phyloP scores from a whole-genome alignment of 2,797 vertebrate species.

The Meriones psammophilus region DNA sequence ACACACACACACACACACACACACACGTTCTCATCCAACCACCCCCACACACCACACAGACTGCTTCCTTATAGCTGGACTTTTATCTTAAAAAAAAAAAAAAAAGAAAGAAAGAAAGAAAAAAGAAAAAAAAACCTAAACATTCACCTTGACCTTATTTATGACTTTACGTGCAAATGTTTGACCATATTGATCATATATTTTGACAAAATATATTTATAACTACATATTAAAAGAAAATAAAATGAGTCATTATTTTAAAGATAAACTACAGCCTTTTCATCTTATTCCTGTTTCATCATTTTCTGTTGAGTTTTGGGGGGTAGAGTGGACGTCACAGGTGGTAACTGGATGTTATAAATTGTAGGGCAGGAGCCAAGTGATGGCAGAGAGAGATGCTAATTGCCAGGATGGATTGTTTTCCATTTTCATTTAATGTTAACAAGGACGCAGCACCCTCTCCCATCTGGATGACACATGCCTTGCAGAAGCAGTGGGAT shows the following conservation, averaged over 20 bases:
- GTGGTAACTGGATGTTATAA: conserved; percentile 35
- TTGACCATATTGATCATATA: conserved; percentile 99
- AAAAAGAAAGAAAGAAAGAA: background rate
- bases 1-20: conserved; percentile 47
- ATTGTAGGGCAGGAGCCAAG: conserved; percentile 50
- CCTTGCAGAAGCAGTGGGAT: conserved; percentile 65
- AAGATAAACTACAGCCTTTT: conserved; percentile 90
- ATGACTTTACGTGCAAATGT: conserved; percentile 99
- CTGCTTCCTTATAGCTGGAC: conserved; percentile 87
- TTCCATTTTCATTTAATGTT: conserved; percentile 71
- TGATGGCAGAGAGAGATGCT: conserved; percentile 46
- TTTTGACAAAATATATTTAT: conserved; percentile 99
- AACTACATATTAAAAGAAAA: conserved; percentile 98
- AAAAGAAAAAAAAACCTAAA: conserved; percentile 80
- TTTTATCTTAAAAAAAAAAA: conserved; percentile 82
- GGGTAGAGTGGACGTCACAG: background rate
- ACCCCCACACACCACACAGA: conserved; percentile 80
- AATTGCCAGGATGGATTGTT: conserved; percentile 68
- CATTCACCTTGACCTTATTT: conserved; percentile 97
- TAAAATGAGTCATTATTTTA: conserved; percentile 99
- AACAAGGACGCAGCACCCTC: conserved; percentile 69
- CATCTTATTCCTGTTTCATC: background rate
- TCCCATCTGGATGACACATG: conserved; percentile 78
- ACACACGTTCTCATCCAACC: conserved; percentile 43
- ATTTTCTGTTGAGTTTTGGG: background rate